These are phyloP conservation scores for Anabacerthia variegaticeps DNA, from an alignment of 2,797 vertebrate species.

Conservation along the genomic window DNA sequence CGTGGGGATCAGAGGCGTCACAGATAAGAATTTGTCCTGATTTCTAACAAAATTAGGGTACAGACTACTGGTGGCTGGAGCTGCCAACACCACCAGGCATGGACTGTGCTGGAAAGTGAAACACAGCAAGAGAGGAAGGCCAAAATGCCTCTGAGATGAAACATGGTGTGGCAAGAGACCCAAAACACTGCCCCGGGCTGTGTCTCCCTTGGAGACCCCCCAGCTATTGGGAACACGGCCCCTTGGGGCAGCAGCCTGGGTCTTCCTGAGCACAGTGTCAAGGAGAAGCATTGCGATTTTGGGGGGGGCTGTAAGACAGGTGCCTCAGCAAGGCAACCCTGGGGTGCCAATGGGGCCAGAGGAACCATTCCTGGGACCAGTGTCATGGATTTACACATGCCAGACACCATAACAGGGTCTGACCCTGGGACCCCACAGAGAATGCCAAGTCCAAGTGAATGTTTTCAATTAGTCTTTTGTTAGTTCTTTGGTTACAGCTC, in stretches of 20 bases:
- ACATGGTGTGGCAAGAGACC: accelerated
- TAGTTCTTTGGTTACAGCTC: background rate
- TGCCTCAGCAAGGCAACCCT: background rate
- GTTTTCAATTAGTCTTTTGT: background rate
- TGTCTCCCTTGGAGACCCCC: background rate
- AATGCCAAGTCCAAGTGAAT: background rate
- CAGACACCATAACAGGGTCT: background rate
- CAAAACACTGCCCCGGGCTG: background rate
- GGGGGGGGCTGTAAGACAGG: background rate
- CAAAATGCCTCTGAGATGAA: background rate
- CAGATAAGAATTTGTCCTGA: background rate
- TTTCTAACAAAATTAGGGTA: background rate
- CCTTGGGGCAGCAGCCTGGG: background rate
- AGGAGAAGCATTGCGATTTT: background rate
- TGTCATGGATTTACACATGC: accelerated
- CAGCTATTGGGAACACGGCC: accelerated
- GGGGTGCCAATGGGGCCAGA: background rate
- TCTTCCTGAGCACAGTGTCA: background rate
- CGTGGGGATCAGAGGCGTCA: background rate
- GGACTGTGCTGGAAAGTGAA: background rate
- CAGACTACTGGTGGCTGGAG: background rate
- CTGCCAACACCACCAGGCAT: accelerated
- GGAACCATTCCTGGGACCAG: background rate
- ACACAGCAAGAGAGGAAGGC: background rate
- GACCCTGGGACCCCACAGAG: background rate